Evolutionary conservation across 2,888 invertebrate species (phyloP), one percentile per base, ranked within the genome.

Genomic region (Eubasilissa splendida): DNA sequence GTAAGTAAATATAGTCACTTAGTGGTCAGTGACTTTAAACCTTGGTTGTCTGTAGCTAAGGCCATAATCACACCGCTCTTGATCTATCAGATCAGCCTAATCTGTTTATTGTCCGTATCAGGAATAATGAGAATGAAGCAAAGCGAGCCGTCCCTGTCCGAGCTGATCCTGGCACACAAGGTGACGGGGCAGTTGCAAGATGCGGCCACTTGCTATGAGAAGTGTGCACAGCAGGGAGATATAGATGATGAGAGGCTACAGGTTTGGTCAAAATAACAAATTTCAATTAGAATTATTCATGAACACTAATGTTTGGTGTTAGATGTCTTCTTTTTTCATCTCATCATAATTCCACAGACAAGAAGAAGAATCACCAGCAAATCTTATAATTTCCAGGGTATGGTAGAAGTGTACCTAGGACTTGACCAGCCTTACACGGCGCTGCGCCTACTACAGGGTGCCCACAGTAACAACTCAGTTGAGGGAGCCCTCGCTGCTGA

Each of bases 381-480:
- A 5, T 42, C 42, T 42, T 7, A 42, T 7, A 7, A 42, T 54
- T 87, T 91, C 80, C 87, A 94, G 90, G 97, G 96, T 31, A 94
- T 98, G 89, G 92, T 98, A 65, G 94, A 95, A 84, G 97, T 97
- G 86, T 96, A 97, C 86, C 89, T 98, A 74, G 94, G 94, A 42
- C 90, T 97, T 79, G 97, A 97, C 86, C 96, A 98, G 86, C 96
- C 96, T 0, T 95, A 94, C 85, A 96, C 95, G 0, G 97, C 97
- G 0, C 91, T 95, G 84, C 92, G 94, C 22, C 91, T 97, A 83
- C 92, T 95, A 1, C 93, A 95, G 85, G 94, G 94, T 0, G 88
- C 93, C n/a, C 87, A 93, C 76, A 91, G 93, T 70, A 89, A 91
- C 9, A 89, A 90, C 86, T 91, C 92, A 0, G 91, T 92, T 84